These are phyloP conservation scores for Eristalis intricaria DNA, from an alignment of 2,888 invertebrate species.

Conservation along the genomic window DNA sequence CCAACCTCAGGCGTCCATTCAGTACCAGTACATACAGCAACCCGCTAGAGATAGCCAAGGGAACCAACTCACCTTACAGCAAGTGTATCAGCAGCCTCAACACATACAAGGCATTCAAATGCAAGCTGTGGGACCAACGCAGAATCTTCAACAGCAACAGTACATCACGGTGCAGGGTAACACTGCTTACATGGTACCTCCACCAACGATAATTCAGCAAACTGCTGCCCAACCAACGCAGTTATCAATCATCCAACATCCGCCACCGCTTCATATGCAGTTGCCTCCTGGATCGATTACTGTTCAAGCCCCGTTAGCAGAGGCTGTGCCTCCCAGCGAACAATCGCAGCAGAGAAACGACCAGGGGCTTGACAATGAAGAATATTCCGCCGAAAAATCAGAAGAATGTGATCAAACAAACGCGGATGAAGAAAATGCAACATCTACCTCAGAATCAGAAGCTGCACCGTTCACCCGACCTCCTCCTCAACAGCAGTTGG, in stretches of 20 bases:
- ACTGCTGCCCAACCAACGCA: slow-evolving; percentile 56
- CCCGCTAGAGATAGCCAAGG: slow-evolving; percentile 66
- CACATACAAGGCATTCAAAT: slow-evolving; percentile 67
- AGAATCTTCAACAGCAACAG: slow-evolving; percentile 68
- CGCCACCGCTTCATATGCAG: slow-evolving; percentile 68
- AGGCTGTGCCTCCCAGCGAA: slow-evolving; percentile 48
- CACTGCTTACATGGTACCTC: slow-evolving; percentile 75
- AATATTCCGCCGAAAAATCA: slow-evolving; percentile 53
- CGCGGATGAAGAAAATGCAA: slow-evolving; percentile 38
- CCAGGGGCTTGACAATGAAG: slow-evolving; percentile 34
- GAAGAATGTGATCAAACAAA: slow-evolving; percentile 46
- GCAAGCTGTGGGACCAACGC: slow-evolving; percentile 54
- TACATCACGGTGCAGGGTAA: slow-evolving; percentile 74
- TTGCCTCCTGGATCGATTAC: slow-evolving; percentile 54
- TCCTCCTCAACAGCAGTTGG: slow-evolving; percentile 59
- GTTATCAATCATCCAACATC: slow-evolving; percentile 69
- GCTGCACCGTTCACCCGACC: slow-evolving; percentile 36
- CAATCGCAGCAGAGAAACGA: slow-evolving; percentile 43
- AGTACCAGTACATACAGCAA: slow-evolving; percentile 72
- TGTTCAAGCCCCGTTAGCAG: slow-evolving; percentile 51
- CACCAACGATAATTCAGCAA: slow-evolving; percentile 74
- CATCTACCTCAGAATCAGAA: slow-evolving; percentile 37
- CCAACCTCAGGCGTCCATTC: slow-evolving; percentile 66
- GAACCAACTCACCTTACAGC: slow-evolving; percentile 41
- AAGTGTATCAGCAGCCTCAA: slow-evolving; percentile 68